These are phyloP conservation scores for Excalfactoria chinensis DNA, from an alignment of 2,113 vertebrate genomes.

Conservation along the genomic window DNA sequence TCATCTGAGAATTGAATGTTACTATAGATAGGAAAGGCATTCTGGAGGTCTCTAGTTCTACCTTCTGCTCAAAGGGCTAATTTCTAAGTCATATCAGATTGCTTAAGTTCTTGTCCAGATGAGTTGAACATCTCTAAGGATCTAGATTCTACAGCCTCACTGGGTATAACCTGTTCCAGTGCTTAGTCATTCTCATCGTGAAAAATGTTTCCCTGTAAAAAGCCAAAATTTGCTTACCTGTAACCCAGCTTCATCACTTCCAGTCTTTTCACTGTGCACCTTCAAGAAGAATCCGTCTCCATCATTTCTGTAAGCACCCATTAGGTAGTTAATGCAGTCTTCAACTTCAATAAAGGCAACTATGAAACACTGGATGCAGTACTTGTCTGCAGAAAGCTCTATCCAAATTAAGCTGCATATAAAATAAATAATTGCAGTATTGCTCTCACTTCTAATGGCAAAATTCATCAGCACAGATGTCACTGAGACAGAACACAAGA, in stretches of 20 bases:
- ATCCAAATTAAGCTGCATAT: not conserved
- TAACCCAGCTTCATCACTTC: not conserved
- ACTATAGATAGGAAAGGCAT: not conserved
- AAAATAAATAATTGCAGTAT: not conserved
- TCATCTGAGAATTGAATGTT: not conserved
- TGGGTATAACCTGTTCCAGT: not conserved
- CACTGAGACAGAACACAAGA: not conserved
- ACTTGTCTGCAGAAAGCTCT: not conserved
- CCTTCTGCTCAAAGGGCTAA: not conserved
- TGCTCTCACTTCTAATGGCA: not conserved
- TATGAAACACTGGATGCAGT: not conserved
- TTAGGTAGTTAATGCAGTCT: not conserved
- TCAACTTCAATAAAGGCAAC: not conserved
- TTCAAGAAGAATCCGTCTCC: not conserved
- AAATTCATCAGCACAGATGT: not conserved
- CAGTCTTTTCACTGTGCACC: not conserved
- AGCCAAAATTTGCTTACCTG: not conserved
- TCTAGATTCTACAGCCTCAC: not conserved
- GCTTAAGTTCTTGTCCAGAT: not conserved
- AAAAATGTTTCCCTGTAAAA: not conserved
- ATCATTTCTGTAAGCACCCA: not conserved
- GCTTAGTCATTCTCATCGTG: not conserved
- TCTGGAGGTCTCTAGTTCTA: not conserved
- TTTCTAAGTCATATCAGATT: not conserved
- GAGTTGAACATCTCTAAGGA: not conserved